Percentiles rank a stretch among this genome's conserved stretches.
Conservation (phyloP, 2,113 vertebrate species). For the Bubo scandiacus region DNA sequence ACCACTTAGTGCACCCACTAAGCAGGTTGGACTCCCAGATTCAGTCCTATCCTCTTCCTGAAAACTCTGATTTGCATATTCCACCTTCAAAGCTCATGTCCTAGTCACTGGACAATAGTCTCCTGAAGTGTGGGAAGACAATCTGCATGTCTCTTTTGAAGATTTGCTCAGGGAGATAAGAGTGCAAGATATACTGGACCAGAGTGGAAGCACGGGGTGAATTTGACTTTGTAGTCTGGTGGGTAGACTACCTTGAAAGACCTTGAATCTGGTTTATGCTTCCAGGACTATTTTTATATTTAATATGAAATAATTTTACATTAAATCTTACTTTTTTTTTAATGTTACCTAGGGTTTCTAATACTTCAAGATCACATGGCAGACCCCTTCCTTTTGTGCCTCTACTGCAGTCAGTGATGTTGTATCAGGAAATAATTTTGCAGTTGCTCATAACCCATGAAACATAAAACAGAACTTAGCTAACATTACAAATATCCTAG, state of each 20-base stretch:
- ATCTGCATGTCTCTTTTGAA: not conserved
- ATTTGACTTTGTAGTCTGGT: not conserved
- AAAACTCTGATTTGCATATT: not conserved
- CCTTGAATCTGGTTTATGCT: not conserved
- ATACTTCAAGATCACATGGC: not conserved
- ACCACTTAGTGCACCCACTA: not conserved
- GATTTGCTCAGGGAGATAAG: not conserved
- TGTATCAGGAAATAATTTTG: not conserved
- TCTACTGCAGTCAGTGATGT: not conserved
- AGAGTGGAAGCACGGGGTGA: not conserved
- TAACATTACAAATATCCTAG: not conserved
- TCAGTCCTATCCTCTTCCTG: not conserved
- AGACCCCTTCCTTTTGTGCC: not conserved
- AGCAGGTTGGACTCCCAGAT: not conserved
- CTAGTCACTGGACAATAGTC: not conserved
- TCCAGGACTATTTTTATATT: not conserved
- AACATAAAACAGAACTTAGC: not conserved
- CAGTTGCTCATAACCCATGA: not conserved
- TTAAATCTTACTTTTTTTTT: not conserved
- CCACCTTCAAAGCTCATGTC: not conserved
- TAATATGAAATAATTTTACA: not conserved
- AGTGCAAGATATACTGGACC: not conserved
- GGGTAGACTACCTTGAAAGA: not conserved
- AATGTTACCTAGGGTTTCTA: not conserved
- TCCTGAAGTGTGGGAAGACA: not conserved